Evolutionary conservation across 2,797 vertebrate species (phyloP), one percentile per base, ranked within the genome.

Genomic region (Mycteria americana): DNA sequence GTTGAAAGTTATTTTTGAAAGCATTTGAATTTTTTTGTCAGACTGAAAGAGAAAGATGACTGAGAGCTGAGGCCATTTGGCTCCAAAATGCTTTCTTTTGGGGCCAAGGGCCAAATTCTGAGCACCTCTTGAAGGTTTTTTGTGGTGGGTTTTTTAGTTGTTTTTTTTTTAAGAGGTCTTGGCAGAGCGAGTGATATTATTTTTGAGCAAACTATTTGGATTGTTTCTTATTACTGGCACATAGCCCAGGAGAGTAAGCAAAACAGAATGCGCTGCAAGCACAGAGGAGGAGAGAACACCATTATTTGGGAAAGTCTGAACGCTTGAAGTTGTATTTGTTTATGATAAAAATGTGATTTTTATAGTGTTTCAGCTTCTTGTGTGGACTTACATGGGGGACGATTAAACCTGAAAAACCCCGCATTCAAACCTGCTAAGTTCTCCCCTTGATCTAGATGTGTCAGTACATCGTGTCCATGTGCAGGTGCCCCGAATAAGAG

Each of bases 161-260:
- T n/a, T 60, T 35, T 17, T 54, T 76, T 79, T 56, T 18, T 0
- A n/a, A 53, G 50, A 74, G 4, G 5, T 76, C 70, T 95, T 95
- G 89, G 92, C 93, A 79, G 80, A 89, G 48, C 43, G 93, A 91
- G 35, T 82, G 18, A 67, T 95, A 63, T 90, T 94, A 92, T 94
- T 95, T 95, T 93, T 87, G 72, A 94, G 65, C 21, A 6, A 91
- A 85, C 60, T 92, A 8, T 93, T 95, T 88, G 94, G 76, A 59
- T 85, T 91, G 93, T 95, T 97, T 95, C 86, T 95, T 96, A 65
- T 94, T 93, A 54, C 87, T 97, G 96, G 95, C 94, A 84, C 43
- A 0, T 10, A 75, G 89, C 94, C 91, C 73, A 59, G 79, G 78
- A 85, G 81, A 87, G 88, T 89, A 94, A 97, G 94, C 68, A 92